These are phyloP conservation scores for Tipula helvola DNA, from an alignment of 2,888 invertebrate genomes.

Conservation along the genomic window DNA sequence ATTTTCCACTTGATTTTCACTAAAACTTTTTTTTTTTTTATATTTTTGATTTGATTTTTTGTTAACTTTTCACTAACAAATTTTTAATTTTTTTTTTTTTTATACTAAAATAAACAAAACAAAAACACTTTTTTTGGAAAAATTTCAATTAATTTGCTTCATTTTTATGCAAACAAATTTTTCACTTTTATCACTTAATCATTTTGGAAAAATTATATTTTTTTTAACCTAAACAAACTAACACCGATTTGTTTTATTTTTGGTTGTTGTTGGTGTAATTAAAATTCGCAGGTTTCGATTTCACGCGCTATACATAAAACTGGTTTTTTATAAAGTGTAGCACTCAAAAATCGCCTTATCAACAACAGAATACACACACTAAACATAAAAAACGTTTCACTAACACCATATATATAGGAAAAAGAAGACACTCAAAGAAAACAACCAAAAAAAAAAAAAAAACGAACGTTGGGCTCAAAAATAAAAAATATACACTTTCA, in stretches of 20 bases:
- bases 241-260: neutral
- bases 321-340: neutral
- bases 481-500: neutral
- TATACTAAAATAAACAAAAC: neutral
- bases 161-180: neutral
- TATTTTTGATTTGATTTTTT: neutral
- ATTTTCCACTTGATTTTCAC: neutral
- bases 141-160: neutral
- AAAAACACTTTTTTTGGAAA: neutral
- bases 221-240: neutral
- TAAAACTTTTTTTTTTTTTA: neutral
- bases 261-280: neutral
- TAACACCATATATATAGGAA: neutral
- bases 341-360: neutral
- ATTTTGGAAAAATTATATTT: neutral
- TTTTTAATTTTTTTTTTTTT: neutral
- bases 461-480: neutral
- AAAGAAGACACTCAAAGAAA: neutral
- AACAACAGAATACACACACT: neutral
- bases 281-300: neutral
- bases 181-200: neutral
- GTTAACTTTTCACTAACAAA: neutral
- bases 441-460: neutral
- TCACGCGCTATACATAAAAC: neutral
- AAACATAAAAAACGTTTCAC: neutral